These are phyloP conservation scores for Bombylius major DNA, from an alignment of 2,888 invertebrate genomes.

Conservation along the genomic window DNA sequence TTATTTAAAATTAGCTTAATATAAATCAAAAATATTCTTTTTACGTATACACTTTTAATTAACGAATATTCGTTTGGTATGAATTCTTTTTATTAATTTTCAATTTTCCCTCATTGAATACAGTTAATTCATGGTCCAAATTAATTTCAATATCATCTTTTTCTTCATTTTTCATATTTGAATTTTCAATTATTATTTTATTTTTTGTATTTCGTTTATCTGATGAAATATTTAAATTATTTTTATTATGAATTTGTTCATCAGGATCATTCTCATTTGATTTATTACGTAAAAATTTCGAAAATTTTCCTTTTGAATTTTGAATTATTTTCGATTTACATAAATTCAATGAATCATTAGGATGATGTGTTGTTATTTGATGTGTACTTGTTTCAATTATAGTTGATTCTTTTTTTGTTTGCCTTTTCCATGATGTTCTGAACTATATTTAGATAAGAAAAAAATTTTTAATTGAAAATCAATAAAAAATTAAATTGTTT, in stretches of 20 bases:
- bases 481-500: neutral
- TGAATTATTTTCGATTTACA: constrained; percentile 8
- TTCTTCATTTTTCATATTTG: neutral
- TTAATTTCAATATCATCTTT: neutral
- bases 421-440: constrained; percentile 10
- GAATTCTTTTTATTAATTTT: constrained; percentile 9
- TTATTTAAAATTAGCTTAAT: too few relatives aligned
- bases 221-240: too few relatives aligned
- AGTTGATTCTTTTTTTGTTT: constrained; percentile 7
- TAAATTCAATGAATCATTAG: neutral
- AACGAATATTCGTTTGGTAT: constrained; percentile 10
- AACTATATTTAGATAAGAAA: constrained; percentile 4
- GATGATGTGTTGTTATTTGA: constrained; percentile 3
- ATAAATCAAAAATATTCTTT: too few relatives aligned
- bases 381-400: constrained; percentile 9
- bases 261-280: neutral
- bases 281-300: neutral
- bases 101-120: constrained; percentile 7
- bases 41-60: neutral
- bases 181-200: neutral
- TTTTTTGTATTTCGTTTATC: neutral
- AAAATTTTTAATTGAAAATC: neutral
- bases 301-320: constrained; percentile 3
- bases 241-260: neutral
- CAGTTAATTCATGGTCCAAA: constrained; percentile 7